A percentile compares a stretch with the other conserved stretches of the same genome.
Conservation (phyloP, 1,140 invertebrate species). For the Brachionus angularis region DNA sequence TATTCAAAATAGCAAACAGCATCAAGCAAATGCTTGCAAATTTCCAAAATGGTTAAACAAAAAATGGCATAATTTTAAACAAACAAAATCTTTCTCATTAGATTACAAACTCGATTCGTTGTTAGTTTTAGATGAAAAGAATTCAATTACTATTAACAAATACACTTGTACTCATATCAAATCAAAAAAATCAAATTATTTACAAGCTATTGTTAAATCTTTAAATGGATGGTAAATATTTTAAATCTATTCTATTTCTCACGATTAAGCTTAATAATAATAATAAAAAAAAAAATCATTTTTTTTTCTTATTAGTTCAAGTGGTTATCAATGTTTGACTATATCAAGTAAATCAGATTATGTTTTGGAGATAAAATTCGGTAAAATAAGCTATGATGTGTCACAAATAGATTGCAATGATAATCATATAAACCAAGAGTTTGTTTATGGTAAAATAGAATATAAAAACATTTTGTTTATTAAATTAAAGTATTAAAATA, state of each 20-base stretch:
- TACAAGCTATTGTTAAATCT: conserved; percentile 37
- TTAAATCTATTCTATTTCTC: neutral
- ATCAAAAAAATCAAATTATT: conserved; percentile 11
- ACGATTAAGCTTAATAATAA: neutral
- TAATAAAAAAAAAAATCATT: neutral
- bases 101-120: conserved; percentile 26
- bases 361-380: conserved; percentile 35
- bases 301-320: neutral
- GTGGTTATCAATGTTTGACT: conserved; percentile 31
- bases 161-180: conserved; percentile 25
- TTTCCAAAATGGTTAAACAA: conserved; percentile 40
- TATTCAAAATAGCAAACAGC: neutral
- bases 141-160: conserved; percentile 21
- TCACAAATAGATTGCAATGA: neutral
- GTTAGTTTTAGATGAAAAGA: conserved; percentile 8
- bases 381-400: conserved; percentile 9
- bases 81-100: conserved; percentile 30
- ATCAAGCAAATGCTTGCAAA: neutral
- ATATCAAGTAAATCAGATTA: conserved; percentile 32
- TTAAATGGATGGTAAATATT: conserved; percentile 28
- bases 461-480: no score
- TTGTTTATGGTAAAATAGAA: neutral
- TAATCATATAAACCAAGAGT: neutral
- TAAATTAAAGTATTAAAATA: no score
- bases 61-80: conserved; percentile 36